phyloP scores from a whole-genome alignment of 2,113 vertebrate species.

The Festucalex cinctus region DNA sequence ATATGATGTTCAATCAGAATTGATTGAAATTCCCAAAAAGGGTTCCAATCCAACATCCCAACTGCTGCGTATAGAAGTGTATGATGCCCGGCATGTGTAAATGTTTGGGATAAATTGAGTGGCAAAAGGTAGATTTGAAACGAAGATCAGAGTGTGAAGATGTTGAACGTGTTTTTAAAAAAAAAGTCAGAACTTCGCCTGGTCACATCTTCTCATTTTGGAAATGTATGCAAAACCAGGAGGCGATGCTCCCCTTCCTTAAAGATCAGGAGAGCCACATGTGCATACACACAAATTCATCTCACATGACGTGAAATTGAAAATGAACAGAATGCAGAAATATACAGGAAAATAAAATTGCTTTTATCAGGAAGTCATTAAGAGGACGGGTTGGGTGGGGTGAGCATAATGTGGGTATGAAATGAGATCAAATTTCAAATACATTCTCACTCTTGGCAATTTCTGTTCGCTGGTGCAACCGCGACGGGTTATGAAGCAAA shows the following conservation, averaged over 20 bases:
- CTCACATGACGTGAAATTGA: constrained; percentile 30
- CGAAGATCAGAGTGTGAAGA: constrained; percentile 12
- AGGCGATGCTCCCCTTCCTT: constrained; percentile 34
- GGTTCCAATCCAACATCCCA: constrained; percentile 15
- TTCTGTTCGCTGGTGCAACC: constrained; percentile 41
- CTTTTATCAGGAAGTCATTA: constrained; percentile 65
- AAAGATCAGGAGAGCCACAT: constrained; percentile 50
- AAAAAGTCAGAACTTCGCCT: constrained; percentile 26
- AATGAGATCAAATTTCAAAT: constrained; percentile 67
- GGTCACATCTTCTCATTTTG: constrained; percentile 29
- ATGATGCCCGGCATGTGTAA: constrained; percentile 49
- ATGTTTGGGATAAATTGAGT: constrained; percentile 52
- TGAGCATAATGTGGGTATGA: constrained; percentile 42
- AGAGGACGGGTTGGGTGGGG: constrained; percentile 36
- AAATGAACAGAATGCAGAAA: constrained; percentile 36
- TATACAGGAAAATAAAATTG: constrained; percentile 48
- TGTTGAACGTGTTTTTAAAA: background rate
- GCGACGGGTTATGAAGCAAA: constrained; percentile 15
- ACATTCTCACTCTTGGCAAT: constrained; percentile 52
- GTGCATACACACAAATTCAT: constrained; percentile 19
- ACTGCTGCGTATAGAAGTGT: constrained; percentile 11
- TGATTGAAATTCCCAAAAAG: constrained; percentile 29
- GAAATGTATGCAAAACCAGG: constrained; percentile 64
- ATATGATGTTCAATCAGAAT: constrained; percentile 23
- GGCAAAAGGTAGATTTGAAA: constrained; percentile 3